These are phyloP conservation scores for Lepilemur ruficaudatus DNA, from an alignment of 2,797 vertebrate species.

Conservation along the genomic window DNA sequence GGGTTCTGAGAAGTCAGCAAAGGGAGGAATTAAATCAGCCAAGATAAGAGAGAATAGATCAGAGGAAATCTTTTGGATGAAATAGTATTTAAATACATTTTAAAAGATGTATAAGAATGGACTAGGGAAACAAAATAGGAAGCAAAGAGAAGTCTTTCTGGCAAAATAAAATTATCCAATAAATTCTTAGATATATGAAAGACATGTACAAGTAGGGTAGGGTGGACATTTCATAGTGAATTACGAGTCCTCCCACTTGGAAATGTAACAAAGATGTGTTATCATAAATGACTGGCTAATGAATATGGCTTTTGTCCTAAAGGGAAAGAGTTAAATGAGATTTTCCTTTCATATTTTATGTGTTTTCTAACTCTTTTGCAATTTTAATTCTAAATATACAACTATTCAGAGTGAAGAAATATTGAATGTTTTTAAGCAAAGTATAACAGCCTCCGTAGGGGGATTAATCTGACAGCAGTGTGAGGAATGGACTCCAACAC, in stretches of 20 bases:
- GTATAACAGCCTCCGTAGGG: not conserved
- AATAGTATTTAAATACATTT: not conserved
- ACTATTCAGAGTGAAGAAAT: not conserved
- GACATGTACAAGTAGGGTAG: not conserved
- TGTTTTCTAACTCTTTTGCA: not conserved
- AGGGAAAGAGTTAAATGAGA: not conserved
- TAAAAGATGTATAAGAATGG: not conserved
- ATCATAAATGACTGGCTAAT: not conserved
- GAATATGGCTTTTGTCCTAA: not conserved
- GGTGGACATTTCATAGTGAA: not conserved
- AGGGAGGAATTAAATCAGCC: not conserved
- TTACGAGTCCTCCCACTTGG: not conserved
- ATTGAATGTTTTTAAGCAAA: not conserved
- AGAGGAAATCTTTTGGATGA: not conserved
- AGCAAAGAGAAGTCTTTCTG: not conserved
- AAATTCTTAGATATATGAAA: not conserved
- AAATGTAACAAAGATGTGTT: not conserved
- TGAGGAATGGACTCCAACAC: not conserved
- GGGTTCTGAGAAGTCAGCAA: not conserved
- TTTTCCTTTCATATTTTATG: not conserved
- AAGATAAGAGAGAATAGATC: not conserved
- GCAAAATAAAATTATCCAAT: not conserved
- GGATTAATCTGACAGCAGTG: not conserved
- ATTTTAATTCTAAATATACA: not conserved
- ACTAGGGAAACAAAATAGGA: not conserved